phyloP scores from a whole-genome alignment of 2,113 vertebrate genomes.

The Arenaria interpres region DNA sequence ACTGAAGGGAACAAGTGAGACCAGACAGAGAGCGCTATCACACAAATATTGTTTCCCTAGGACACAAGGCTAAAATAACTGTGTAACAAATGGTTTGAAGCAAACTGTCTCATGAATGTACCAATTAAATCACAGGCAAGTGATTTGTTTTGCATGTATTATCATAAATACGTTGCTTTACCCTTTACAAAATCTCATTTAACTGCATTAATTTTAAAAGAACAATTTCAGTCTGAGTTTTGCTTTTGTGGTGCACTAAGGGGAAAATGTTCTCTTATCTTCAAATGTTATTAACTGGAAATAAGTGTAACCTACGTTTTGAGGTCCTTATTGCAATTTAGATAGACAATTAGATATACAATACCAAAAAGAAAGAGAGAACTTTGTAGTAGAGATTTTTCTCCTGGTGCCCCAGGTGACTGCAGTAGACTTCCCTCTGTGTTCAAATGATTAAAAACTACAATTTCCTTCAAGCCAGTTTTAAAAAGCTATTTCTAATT shows the following conservation, averaged over 20 bases:
- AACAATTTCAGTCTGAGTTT: background rate
- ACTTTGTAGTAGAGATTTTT: constrained; percentile 36
- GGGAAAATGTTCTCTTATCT: constrained; percentile 8
- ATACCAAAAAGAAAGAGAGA: constrained; percentile 22
- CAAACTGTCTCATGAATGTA: background rate
- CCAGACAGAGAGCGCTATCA: background rate
- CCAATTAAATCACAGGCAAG: constrained; percentile 5
- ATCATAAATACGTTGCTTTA: background rate
- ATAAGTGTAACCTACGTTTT: constrained; percentile 21
- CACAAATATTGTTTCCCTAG: background rate
- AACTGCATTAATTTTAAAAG: background rate
- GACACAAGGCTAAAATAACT: background rate
- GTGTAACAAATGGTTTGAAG: background rate
- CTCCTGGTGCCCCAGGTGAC: constrained; percentile 11
- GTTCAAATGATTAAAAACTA: constrained; percentile 55
- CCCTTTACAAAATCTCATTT: constrained; percentile 18
- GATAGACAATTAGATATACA: constrained; percentile 55
- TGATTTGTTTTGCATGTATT: constrained; percentile 31
- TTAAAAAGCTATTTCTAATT: constrained; percentile 56
- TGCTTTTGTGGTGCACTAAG: background rate
- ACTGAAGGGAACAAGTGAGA: background rate
- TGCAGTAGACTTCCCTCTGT: constrained; percentile 23
- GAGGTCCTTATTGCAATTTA: constrained; percentile 62
- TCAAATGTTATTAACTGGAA: constrained; percentile 47
- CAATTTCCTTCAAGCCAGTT: constrained; percentile 45